Base-by-base conservation (phyloP, 2,888 invertebrate genomes). In the Eurois occulta region DNA sequence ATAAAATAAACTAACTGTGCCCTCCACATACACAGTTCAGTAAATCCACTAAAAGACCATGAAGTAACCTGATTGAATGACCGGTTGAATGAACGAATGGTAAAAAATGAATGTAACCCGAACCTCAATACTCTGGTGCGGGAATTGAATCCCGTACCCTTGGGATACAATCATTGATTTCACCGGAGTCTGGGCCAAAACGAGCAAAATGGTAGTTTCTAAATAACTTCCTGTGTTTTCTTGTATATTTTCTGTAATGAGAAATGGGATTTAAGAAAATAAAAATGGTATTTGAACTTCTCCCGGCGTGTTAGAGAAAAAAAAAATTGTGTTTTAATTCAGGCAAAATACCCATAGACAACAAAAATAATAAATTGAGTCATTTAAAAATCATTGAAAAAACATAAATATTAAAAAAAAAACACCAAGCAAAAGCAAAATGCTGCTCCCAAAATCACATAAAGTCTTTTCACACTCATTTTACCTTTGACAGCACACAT, bases 111-210 rank as follows among this genome's bases (percentile, higher is more conserved):
- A 78, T 43, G 65, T 67, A 69, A 65, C 76, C 65, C 72, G 58
- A 71, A 66, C 64, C 80, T 72, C 77, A 58, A 79, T 86, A 72
- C 77, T 83, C 85, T 84, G 78, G 69, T 69, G 46, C 68, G 28
- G 87, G 79, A 86, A 87, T 81, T 78, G 84, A 87, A 82, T 86
- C 77, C 58, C n/a, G 58, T 62, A 76, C 87, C 73, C 83, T 0
- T 28, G 87, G 82, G 87, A 83, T 32, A 76, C 79, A 85, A 86
- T 87, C 83, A 87, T 81, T 81, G 86, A 87, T 86, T 87, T 79
- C 76, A 70, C 58, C 62, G 60, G 60, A 74, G 62, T 62, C 32
- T 62, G 77, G 16, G 10, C 69, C 24, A 38, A 69, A 71, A 41
- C 18, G 69, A 48, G 41, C 43, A 58, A 72, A 76, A n/a, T 46